A percentile compares a stretch with the other conserved stretches of the same genome.
Evolutionary conservation across 2,888 invertebrate genomes (phyloP).

Genomic region (Alsophila aescularia): DNA sequence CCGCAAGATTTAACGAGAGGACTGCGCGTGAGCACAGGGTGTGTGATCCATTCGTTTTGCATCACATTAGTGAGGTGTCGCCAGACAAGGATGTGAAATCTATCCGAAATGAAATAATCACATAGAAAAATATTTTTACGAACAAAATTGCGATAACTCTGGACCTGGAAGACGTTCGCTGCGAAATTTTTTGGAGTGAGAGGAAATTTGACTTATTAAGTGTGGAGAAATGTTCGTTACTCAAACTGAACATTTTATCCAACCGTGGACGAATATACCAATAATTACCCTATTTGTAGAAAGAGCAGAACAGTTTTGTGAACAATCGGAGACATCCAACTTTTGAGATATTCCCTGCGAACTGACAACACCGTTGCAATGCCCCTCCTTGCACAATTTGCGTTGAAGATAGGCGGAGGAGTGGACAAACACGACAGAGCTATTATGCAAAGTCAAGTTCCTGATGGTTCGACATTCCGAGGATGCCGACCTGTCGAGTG

Average conservation of each 20-base stretch:
- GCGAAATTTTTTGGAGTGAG: too few relatives aligned
- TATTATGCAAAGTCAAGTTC: slow-evolving; percentile 34
- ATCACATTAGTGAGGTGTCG: slow-evolving; percentile 4
- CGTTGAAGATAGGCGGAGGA: slow-evolving; percentile 27
- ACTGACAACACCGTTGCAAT: background rate
- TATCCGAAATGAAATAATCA: background rate
- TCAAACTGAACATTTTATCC: too few relatives aligned
- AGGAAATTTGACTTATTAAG: too few relatives aligned
- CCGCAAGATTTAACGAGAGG: slow-evolving; percentile 44
- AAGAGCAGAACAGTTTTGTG: too few relatives aligned
- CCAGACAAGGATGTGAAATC: background rate
- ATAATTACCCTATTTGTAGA: too few relatives aligned
- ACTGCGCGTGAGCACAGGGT: slow-evolving; percentile 42
- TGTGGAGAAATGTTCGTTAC: too few relatives aligned
- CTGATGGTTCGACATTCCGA: slow-evolving; percentile 21
- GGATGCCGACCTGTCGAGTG: slow-evolving; percentile 12
- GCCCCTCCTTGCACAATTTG: slow-evolving; percentile 13
- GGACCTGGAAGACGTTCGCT: too few relatives aligned
- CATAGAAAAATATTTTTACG: too few relatives aligned
- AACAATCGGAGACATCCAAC: background rate
- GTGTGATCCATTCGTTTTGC: slow-evolving; percentile 46
- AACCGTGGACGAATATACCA: too few relatives aligned
- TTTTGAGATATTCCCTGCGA: background rate
- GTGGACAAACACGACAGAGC: slow-evolving; percentile 28
- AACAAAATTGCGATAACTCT: too few relatives aligned